Conservation (phyloP, 2,797 vertebrate species). For the Chaunax sp. region DNA sequence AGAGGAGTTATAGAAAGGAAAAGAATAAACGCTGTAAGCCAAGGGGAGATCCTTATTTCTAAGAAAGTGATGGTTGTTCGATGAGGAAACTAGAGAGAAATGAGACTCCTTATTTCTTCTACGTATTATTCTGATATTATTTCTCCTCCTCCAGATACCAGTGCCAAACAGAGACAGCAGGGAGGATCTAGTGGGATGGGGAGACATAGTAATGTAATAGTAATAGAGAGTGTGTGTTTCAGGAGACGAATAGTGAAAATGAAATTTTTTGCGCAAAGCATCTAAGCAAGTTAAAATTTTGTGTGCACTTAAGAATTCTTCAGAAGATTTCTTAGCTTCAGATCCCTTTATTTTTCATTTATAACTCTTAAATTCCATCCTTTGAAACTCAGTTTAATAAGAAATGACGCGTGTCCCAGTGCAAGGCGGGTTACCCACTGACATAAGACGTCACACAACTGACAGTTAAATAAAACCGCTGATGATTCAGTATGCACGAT, state of each 20-base stretch:
- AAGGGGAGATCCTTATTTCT: conserved; percentile 19
- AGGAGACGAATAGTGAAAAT: no score
- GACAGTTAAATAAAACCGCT: no score
- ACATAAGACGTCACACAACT: no score
- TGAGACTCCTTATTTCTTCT: conserved; percentile 26
- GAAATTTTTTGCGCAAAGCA: no score
- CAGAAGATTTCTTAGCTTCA: conserved; percentile 10
- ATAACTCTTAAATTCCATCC: no score
- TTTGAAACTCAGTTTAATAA: conserved; percentile 6
- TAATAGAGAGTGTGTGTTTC: conserved; percentile 10
- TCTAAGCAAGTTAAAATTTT: no score
- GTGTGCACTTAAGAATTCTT: not conserved
- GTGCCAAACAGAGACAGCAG: conserved; percentile 20
- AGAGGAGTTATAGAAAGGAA: conserved; percentile 11
- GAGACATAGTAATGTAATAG: conserved; percentile 21
- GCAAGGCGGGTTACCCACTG: no score
- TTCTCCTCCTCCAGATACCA: conserved; percentile 40
- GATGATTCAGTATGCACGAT: no score
- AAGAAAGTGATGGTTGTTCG: conserved; percentile 14
- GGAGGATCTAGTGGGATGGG: conserved; percentile 11
- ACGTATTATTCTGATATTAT: conserved; percentile 28
- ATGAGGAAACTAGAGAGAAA: conserved; percentile 29
- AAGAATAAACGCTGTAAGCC: conserved; percentile 7
- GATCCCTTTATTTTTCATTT: not conserved
- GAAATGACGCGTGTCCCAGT: no score